Evolutionary conservation across 2,888 invertebrate species (phyloP), one percentile per base, ranked within the genome.

Genomic region (Helicoverpa assulta): DNA sequence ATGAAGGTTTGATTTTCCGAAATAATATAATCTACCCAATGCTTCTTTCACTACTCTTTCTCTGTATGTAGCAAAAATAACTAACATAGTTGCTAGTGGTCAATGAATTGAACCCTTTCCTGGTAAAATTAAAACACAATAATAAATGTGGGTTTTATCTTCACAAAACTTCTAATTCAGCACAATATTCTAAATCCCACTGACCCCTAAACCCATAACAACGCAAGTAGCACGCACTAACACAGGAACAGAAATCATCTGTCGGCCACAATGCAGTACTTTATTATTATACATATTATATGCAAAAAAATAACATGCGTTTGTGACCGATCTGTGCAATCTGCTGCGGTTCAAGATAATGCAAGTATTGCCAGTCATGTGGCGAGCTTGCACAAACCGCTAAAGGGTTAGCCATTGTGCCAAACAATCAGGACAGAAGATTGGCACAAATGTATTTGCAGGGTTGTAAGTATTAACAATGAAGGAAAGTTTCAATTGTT

Each of bases 321-420:
- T 87, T 87, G 85, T 84, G 87, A 84, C 85, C 86, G 89, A 89
- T 91, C 85, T 87, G 86, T 86, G 90, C 91, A 93, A 93, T 92
- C 91, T 92, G 90, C 85, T 93, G 93, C 82, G 94, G 93, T 93
- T 86, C 83, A 56, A 85, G 79, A 88, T 88, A 88, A 87, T 86
- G 78, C 82, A 82, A 88, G 78, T 78, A 82, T 81, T 82, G 89
- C 89, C 87, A 90, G 91, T 92, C 93, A 93, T 92, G 88, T 93
- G 91, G 90, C 76, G 73, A 84, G 82, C 83, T 93, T 91, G 91
- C 90, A 87, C 89, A 91, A 91, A 88, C 84, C 85, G 67, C 83
- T 85, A 90, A 91, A 91, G 92, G 90, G 86, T 85, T 86, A 69
- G 53, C 71, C 65, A 75, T 78, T 83, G 72, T 82, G 55, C 55